These are phyloP conservation scores for Sitodiplosis mosellana DNA, from an alignment of 1,140 invertebrate genomes.

Conservation along the genomic window DNA sequence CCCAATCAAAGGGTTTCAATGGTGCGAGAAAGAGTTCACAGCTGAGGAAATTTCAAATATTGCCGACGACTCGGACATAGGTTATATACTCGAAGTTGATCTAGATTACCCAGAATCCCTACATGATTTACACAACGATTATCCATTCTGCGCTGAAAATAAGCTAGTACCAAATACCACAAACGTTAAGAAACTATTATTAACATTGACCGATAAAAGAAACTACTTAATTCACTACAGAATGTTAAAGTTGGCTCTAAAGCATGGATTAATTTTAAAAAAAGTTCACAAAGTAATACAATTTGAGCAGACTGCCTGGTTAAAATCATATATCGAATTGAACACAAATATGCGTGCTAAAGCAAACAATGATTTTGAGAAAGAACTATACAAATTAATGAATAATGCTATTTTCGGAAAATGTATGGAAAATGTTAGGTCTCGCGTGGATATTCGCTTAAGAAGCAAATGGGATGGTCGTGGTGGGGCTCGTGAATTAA, in stretches of 20 bases:
- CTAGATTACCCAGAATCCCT: conserved; percentile 21
- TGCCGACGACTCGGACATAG: conserved; percentile 19
- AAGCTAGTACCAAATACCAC: conserved; percentile 7
- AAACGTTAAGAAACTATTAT: conserved; percentile 18
- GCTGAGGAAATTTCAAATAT: conserved; percentile 11
- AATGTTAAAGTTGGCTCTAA: conserved; percentile 28
- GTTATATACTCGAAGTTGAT: conserved; percentile 33
- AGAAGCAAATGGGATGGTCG: conserved; percentile 15
- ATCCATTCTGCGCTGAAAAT: conserved; percentile 26
- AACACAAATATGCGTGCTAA: conserved; percentile 23
- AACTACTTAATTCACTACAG: conserved; percentile 29
- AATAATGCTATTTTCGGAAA: conserved; percentile 30
- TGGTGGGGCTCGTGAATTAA: conserved; percentile 16
- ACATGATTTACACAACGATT: conserved; percentile 33
- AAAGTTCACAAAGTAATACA: conserved; percentile 29
- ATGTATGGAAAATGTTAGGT: conserved; percentile 29
- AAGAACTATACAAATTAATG: conserved; percentile 30
- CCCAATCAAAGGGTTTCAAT: conserved; percentile 26
- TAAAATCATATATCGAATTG: conserved; percentile 27
- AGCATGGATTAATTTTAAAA: conserved; percentile 24
- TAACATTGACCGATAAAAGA: conserved; percentile 19
- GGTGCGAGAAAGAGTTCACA: too few species aligned
- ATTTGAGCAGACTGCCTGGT: conserved; percentile 30
- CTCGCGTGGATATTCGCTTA: conserved; percentile 24
- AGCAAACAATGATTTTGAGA: conserved; percentile 29